Evolutionary conservation across 2,113 vertebrate genomes (phyloP).

Genomic region (Pithys albifrons): DNA sequence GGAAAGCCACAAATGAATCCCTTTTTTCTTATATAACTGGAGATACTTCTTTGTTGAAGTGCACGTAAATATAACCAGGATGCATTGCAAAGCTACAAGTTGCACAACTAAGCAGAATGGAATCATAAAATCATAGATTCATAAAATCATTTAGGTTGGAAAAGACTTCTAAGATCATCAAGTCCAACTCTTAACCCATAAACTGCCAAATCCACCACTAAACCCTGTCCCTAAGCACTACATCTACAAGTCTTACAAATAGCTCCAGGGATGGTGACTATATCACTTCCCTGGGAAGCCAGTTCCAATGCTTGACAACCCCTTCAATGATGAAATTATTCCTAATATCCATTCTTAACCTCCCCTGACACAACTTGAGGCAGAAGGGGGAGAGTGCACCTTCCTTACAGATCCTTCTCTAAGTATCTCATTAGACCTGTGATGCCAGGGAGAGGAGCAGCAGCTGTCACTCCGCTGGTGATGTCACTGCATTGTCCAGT

Average conservation of each 20-base stretch:
- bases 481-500: not conserved
- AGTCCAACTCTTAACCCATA: not conserved
- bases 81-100: not conserved
- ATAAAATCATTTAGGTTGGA: not conserved
- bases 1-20: fast-evolving
- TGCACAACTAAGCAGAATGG: not conserved
- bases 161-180: not conserved
- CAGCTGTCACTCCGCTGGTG: not conserved
- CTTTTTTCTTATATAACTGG: not conserved
- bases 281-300: not conserved
- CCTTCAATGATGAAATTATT: not conserved
- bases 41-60: not conserved
- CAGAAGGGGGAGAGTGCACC: fast-evolving
- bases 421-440: not conserved
- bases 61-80: fast-evolving
- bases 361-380: not conserved
- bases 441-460: not conserved
- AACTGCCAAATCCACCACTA: not conserved
- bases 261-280: not conserved
- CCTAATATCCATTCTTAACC: not conserved
- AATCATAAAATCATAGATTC: not conserved
- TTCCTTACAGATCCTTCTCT: not conserved
- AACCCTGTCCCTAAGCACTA: not conserved
- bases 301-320: not conserved
- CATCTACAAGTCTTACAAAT: not conserved